A percentile compares a stretch with the other conserved stretches of the same genome.
These are phyloP conservation scores for Boloria euphrosyne DNA, from an alignment of 2,888 invertebrate genomes.

Conservation along the genomic window DNA sequence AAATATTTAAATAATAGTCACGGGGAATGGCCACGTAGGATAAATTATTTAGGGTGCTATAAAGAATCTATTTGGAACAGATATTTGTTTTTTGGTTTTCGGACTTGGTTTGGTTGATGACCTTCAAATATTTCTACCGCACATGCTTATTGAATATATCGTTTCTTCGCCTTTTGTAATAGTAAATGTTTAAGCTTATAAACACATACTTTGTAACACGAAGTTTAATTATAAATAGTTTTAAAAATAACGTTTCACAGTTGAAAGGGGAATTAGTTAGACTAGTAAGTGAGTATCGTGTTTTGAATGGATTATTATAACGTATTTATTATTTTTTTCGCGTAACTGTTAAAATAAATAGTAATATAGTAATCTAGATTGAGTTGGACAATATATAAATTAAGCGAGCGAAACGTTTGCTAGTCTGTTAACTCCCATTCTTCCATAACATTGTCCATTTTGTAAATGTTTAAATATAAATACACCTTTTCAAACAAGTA, in stretches of 20 bases:
- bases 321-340: too few species aligned
- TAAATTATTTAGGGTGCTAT: slow-evolving; percentile 24
- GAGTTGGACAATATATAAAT: too few species aligned
- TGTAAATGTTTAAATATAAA: neutral
- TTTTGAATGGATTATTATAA: too few species aligned
- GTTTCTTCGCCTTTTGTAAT: neutral
- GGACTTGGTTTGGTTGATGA: slow-evolving; percentile 9
- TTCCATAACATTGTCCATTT: neutral
- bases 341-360: too few species aligned
- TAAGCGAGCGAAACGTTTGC: neutral
- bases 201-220: too few species aligned
- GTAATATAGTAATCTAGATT: too few species aligned
- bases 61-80: slow-evolving; percentile 17
- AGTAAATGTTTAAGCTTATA: too few species aligned
- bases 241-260: neutral
- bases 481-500: neutral
- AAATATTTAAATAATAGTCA: slow-evolving; percentile 28
- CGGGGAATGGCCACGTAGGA: slow-evolving; percentile 37
- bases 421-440: slow-evolving; percentile 4
- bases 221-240: neutral
- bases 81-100: slow-evolving; percentile 6
- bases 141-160: neutral
- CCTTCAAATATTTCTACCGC: slow-evolving; percentile 2
- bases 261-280: slow-evolving; percentile 4
- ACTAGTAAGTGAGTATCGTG: neutral